Evolutionary conservation across 2,888 invertebrate species (phyloP).

Genomic region (Luperina nickerlii): DNA sequence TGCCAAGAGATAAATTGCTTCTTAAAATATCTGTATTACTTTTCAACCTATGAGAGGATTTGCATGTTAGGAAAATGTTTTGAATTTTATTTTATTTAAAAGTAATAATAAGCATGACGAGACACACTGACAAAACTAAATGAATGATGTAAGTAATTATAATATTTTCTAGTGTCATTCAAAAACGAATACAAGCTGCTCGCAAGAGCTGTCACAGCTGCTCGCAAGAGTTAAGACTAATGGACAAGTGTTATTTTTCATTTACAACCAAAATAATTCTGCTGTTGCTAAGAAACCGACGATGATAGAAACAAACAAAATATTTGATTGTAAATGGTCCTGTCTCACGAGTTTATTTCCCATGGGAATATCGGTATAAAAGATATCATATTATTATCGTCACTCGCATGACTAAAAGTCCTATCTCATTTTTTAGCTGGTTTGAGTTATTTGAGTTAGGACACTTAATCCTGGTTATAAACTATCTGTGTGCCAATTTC

Average conservation of each 20-base stretch:
- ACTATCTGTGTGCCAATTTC: not conserved
- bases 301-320: conserved; percentile 1
- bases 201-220: conserved; percentile 21
- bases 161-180: conserved; percentile 9
- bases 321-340: not conserved
- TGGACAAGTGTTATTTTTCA: conserved; percentile 51
- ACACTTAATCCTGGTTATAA: too few relatives aligned
- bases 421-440: too few relatives aligned
- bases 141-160: not conserved
- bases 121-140: conserved; percentile 28
- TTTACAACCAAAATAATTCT: conserved; percentile 43
- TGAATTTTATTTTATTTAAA: not conserved
- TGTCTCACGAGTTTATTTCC: conserved; percentile 1
- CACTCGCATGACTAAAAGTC: too few relatives aligned
- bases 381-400: too few relatives aligned
- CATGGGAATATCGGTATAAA: not conserved
- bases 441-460: too few relatives aligned
- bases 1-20: not conserved
- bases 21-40: conserved; percentile 4
- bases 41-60: conserved; percentile 8
- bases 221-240: conserved; percentile 41
- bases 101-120: not conserved
- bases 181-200: conserved; percentile 27
- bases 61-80: not conserved
- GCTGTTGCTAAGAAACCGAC: conserved; percentile 10